Evolutionary conservation across 2,113 vertebrate species (phyloP).

Genomic region (Clupea harengus): DNA sequence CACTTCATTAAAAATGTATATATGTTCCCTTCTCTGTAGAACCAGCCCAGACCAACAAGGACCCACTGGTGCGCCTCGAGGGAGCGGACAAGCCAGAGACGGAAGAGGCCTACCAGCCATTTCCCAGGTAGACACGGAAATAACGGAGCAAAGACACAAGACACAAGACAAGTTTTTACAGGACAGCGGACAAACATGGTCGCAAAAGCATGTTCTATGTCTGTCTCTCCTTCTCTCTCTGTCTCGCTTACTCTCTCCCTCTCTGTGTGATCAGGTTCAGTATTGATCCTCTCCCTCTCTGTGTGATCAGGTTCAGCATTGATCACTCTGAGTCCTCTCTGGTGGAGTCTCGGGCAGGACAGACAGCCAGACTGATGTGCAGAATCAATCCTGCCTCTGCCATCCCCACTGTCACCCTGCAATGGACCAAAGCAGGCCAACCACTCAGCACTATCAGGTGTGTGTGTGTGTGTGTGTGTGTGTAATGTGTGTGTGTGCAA

Average conservation of each 20-base stretch:
- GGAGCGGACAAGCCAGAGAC: background rate
- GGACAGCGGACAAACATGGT: background rate
- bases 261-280: constrained; percentile 72
- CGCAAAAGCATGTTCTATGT: background rate
- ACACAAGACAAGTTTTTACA: background rate
- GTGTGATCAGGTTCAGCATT: constrained; percentile 75
- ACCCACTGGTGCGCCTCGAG: background rate
- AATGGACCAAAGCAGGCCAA: constrained; percentile 84
- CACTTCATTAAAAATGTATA: background rate
- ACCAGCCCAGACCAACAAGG: background rate
- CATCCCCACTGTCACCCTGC: constrained; percentile 65
- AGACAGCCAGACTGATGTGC: constrained; percentile 77
- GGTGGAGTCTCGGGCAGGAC: constrained; percentile 76
- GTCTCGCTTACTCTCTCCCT: background rate
- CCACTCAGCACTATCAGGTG: constrained; percentile 80
- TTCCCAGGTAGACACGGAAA: background rate
- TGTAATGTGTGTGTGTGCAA: background rate
- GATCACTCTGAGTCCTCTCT: constrained; percentile 69
- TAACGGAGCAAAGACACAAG: background rate
- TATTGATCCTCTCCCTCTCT: constrained; percentile 62
- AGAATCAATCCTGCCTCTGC: constrained; percentile 67
- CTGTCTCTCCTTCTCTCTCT: background rate
- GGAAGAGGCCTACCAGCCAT: background rate
- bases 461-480: constrained; percentile 24
- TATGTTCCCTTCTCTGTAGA: background rate